Percentiles rank a stretch among this genome's conserved stretches.
Evolutionary conservation across 2,797 vertebrate species (phyloP).

Genomic region (Poecilia velifera): DNA sequence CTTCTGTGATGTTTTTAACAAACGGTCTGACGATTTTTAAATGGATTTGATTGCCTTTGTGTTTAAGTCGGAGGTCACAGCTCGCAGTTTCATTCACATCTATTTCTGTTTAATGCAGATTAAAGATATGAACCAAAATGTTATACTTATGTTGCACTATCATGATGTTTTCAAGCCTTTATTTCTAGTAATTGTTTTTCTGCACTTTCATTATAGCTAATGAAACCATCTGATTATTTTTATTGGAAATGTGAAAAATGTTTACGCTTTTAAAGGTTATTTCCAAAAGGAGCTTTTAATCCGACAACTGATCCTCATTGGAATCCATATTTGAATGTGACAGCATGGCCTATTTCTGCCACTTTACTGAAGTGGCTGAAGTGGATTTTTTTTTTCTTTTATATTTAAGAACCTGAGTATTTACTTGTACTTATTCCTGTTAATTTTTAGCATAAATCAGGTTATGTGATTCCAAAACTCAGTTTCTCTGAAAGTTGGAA

Average conservation of each 20-base stretch:
- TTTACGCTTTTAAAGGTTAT: background rate
- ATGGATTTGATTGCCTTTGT: background rate
- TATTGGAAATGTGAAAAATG: background rate
- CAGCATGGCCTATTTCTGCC: background rate
- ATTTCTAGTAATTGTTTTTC: background rate
- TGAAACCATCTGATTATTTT: background rate
- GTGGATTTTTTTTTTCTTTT: too few relatives aligned
- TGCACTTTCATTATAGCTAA: background rate
- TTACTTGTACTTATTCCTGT: background rate
- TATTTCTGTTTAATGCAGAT: too few relatives aligned
- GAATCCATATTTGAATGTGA: background rate
- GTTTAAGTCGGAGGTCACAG: constrained; percentile 22
- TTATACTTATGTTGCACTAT: too few relatives aligned
- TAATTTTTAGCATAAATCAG: background rate
- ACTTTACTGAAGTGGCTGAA: background rate
- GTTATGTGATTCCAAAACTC: background rate
- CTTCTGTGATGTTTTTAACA: constrained; percentile 20
- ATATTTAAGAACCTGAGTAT: background rate
- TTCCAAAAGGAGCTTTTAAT: background rate
- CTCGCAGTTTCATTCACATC: constrained; percentile 14
- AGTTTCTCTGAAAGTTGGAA: background rate
- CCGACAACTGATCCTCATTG: background rate
- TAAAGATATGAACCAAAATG: background rate
- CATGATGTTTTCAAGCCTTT: background rate
- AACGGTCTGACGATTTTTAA: background rate